These are phyloP conservation scores for Tricholauxania praeusta DNA, from an alignment of 2,888 invertebrate species.

Conservation along the genomic window DNA sequence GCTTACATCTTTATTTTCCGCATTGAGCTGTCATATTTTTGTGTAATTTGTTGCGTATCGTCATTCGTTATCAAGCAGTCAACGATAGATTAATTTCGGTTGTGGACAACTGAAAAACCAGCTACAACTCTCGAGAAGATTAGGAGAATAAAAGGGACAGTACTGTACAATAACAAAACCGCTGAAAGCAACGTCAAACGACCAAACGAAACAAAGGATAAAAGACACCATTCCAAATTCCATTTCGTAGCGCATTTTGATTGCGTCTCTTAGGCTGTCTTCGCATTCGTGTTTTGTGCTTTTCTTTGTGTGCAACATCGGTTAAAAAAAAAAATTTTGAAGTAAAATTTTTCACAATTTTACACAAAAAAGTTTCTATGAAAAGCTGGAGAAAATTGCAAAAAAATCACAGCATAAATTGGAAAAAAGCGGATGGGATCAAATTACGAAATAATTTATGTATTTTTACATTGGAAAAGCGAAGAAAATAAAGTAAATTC, in stretches of 20 bases:
- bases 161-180: too few species aligned
- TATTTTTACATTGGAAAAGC: neutral
- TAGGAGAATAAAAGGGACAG: too few species aligned
- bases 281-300: neutral
- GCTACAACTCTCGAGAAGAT: too few species aligned
- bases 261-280: neutral
- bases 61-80: too few species aligned
- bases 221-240: neutral
- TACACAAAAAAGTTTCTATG: slow-evolving; percentile 10
- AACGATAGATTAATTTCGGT: too few species aligned
- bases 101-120: too few species aligned
- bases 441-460: neutral
- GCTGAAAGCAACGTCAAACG: too few species aligned
- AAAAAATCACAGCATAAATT: neutral
- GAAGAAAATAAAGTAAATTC: neutral
- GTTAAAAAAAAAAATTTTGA: neutral
- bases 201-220: too few species aligned
- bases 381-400: neutral
- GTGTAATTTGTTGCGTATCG: too few species aligned
- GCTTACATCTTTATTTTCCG: too few species aligned
- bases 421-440: neutral
- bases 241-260: neutral
- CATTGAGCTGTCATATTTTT: too few species aligned
- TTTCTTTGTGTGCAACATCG: neutral
- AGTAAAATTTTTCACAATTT: slow-evolving; percentile 12